Base-by-base conservation (phyloP, 2,888 invertebrate genomes). In the Brachypalpus laphriformis region DNA sequence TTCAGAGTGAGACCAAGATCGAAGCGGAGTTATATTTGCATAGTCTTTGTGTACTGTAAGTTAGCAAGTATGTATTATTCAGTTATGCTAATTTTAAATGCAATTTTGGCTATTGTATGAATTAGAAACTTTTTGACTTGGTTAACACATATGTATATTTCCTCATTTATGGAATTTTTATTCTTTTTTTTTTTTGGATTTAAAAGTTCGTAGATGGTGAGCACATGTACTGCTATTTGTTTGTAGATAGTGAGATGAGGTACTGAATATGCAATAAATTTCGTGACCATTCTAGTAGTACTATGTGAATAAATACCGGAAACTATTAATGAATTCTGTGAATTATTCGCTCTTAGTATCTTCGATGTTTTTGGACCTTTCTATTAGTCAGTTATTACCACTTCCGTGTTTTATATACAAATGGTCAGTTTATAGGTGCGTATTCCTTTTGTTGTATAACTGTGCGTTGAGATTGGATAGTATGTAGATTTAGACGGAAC, bases 21-120 rank as follows among this genome's bases (percentile, higher is more conserved):
- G 18, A 22, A 54, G 3, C 18, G 22, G n/a, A 16, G 14, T 2
- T 54, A 3, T 28, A 65, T 74, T 74, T 42, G 63, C 54, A 63
- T 74, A 59, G 8, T 22, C 37, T 31, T 54, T 22, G 11, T 57
- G 57, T 11, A 14, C 5, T 25, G 5, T 22, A 47, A 16, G 20
- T 20, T 22, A 18, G 63, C 31, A 63, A 65, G 65, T 70, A 57
- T 47, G 31, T 51, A 54, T 63, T 42, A 61, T 61, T 71, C n/a
- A 40, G 5, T 54, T 42, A 45, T 54, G 49, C 37, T 18, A 11
- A 61, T 51, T 61, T 37, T 14, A 20, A 61, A 31, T 74, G 20
- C 20, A 45, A 37, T 6, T 45, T 31, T 56, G 18, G 28, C 1
- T 28, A 14, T 31, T 25, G 31, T 11, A 9, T 18, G 14, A 2